A percentile compares a stretch with the other conserved stretches of the same genome.
phyloP scores from a whole-genome alignment of 2,113 vertebrate species.

The Cranoglanis bouderius region DNA sequence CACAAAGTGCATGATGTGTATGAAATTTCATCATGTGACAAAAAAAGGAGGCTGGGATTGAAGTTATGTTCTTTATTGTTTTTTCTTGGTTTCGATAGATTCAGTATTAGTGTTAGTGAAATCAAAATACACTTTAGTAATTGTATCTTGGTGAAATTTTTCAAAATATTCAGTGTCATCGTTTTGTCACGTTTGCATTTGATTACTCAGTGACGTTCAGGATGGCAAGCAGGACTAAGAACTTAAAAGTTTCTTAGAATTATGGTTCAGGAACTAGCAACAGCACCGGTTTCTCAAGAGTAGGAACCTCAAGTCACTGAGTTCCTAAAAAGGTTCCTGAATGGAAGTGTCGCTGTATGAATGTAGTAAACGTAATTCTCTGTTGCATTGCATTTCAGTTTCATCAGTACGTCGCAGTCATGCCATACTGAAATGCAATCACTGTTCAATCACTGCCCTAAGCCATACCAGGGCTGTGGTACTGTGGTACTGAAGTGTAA shows the following conservation, averaged over 20 bases:
- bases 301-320: background rate
- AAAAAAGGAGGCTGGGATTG: background rate
- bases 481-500: background rate
- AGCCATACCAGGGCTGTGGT: background rate
- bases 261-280: background rate
- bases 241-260: background rate
- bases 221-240: background rate
- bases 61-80: background rate
- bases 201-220: background rate
- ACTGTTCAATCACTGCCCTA: background rate
- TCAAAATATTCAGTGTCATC: background rate
- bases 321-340: background rate
- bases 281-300: background rate
- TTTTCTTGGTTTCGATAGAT: background rate
- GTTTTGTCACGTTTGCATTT: background rate
- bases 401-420: background rate
- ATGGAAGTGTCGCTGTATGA: background rate
- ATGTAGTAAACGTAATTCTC: background rate
- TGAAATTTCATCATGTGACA: background rate
- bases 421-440: background rate
- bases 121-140: background rate
- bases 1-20: background rate
- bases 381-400: background rate
- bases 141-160: background rate
- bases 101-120: background rate